Conservation (phyloP, 2,888 invertebrate species). For the Apotomis betuletana region DNA sequence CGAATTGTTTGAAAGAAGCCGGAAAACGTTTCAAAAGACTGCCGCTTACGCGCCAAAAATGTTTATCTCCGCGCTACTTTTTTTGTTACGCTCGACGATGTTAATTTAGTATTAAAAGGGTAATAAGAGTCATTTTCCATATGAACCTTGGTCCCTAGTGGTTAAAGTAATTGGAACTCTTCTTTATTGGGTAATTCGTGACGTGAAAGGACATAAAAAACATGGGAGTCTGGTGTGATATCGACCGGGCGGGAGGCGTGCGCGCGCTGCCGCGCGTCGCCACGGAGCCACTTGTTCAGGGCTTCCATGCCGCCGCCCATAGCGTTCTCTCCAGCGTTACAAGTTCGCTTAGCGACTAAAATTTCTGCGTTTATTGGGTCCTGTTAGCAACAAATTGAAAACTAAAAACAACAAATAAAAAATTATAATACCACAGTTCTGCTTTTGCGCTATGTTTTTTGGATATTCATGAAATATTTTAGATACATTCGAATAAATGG, state of each 20-base stretch:
- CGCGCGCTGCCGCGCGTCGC: slow-evolving; percentile 63
- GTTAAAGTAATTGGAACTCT: slow-evolving; percentile 69
- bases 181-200: slow-evolving; percentile 75
- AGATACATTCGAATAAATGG: not conserved
- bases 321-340: slow-evolving; percentile 1
- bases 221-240: slow-evolving; percentile 79
- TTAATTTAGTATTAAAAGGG: slow-evolving; percentile 17
- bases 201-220: slow-evolving; percentile 81
- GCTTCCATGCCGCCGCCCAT: slow-evolving; percentile 42
- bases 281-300: slow-evolving; percentile 34
- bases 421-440: no score
- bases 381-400: not conserved
- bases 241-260: slow-evolving; percentile 72
- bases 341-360: not conserved
- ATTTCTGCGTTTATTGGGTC: not conserved
- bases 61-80: not conserved
- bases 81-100: slow-evolving; percentile 2
- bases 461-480: not conserved
- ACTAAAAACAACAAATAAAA: not conserved
- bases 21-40: slow-evolving; percentile 32
- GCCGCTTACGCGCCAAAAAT: slow-evolving; percentile 31
- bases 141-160: slow-evolving; percentile 42
- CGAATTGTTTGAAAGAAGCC: slow-evolving; percentile 29
- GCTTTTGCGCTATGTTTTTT: not conserved
- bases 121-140: slow-evolving; percentile 20